Evolutionary conservation across 2,888 invertebrate species (phyloP).

Genomic region (Catotricha subobsoleta): DNA sequence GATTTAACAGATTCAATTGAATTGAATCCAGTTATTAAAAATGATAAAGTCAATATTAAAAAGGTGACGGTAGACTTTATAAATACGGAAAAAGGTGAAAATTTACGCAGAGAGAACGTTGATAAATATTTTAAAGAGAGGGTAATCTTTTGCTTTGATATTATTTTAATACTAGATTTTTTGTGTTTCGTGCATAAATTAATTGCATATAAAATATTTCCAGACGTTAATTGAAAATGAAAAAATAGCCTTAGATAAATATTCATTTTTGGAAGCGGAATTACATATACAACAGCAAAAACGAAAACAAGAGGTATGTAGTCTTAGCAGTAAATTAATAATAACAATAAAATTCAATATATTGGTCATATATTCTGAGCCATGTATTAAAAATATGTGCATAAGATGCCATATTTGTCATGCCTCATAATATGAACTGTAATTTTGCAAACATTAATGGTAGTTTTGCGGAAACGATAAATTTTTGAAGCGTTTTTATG

Average conservation of each 20-base stretch:
- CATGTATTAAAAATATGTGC: no score
- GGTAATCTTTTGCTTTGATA: no score
- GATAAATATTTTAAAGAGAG: slow-evolving; percentile 6
- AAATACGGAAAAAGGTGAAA: neutral
- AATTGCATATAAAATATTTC: neutral
- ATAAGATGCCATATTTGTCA: no score
- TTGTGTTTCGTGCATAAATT: neutral
- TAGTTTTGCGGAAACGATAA: no score
- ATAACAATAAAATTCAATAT: no score
- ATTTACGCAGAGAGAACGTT: neutral
- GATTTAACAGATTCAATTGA: slow-evolving; percentile 11
- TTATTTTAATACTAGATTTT: neutral
- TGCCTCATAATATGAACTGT: no score
- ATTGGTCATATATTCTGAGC: no score
- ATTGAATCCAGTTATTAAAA: neutral
- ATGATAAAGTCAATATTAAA: neutral
- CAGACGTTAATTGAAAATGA: slow-evolving; percentile 9
- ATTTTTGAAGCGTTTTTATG: no score
- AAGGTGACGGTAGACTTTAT: neutral
- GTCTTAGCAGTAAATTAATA: no score
- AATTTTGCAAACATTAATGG: no score
- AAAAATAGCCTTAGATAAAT: slow-evolving; percentile 8
- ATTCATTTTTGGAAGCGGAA: slow-evolving; percentile 8
- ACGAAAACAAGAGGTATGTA: slow-evolving; percentile 15
- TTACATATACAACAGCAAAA: slow-evolving; percentile 13